These are phyloP conservation scores for Cygnus atratus DNA, from an alignment of 2,113 vertebrate species.

Conservation along the genomic window DNA sequence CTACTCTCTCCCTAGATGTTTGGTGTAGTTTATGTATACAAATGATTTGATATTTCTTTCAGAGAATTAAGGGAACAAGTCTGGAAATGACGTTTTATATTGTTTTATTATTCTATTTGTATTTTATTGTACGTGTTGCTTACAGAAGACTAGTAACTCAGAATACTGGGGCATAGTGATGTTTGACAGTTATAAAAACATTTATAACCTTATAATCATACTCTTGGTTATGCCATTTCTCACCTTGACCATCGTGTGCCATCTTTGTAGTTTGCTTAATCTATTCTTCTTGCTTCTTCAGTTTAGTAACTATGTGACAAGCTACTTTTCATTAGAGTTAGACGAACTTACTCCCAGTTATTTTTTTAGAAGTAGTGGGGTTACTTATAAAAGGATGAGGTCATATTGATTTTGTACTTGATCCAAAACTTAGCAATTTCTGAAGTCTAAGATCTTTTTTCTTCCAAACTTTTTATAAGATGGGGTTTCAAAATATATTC, in stretches of 20 bases:
- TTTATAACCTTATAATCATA: neutral
- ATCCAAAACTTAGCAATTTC: neutral
- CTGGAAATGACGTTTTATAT: neutral
- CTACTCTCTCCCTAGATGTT: neutral
- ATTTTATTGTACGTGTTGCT: neutral
- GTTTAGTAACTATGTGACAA: neutral
- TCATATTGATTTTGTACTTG: neutral
- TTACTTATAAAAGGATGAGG: neutral
- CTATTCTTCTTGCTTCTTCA: neutral
- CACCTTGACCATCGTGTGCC: neutral
- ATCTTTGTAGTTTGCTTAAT: neutral
- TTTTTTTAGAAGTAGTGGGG: neutral
- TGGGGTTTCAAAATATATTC: neutral
- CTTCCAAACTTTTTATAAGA: neutral
- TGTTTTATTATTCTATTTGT: no score
- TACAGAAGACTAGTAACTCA: neutral
- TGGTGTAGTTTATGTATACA: neutral
- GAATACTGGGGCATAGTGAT: neutral
- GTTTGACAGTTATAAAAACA: neutral
- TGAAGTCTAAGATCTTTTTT: neutral
- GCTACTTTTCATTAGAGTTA: neutral
- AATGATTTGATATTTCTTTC: neutral
- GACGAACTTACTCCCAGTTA: neutral
- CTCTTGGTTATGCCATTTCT: neutral
- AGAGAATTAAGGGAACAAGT: neutral